Evolutionary conservation across 2,797 vertebrate species (phyloP), one percentile per base, ranked within the genome.

Genomic region (Anabas testudineus): DNA sequence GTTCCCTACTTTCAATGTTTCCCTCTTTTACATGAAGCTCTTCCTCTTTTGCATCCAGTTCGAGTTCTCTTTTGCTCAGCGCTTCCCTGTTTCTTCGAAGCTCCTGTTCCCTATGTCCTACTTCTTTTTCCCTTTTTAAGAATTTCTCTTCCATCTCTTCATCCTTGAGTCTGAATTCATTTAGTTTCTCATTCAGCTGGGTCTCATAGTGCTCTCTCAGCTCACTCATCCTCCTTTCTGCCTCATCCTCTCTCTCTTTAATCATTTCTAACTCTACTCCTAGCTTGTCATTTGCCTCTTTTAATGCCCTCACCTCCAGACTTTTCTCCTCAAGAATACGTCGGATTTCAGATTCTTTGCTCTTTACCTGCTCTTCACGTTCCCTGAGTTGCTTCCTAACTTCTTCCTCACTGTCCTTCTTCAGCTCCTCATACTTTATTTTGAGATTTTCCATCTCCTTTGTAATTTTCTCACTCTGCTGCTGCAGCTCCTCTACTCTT

Each of bases 401-500:
- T 28, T 70, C 76, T 32, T 82, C 68, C 16, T 87, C 81, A 0
- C 56, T 28, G 41, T 82, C 73, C 45, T 26, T 60, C 68, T 65
- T 76, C 45, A 77, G 55, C 51, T 87, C 72, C 48, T 90, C 79
- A 19, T 59, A 87, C 57, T 78, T 87, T 1, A 48, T 3, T 24
- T 16, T 57, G 5, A 92, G 66, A 7, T 69, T 68, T 0, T 88
- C 74, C 0, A 42, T 24, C 60, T 91, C 87, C 13, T 88, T 81
- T 15, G 47, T 74, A 52, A 90, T 74, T 62, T 72, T 76, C n/a
- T 88, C 71, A 0, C 82, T 89, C 49, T 77, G 45, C 30, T 87
- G 79, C 66, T 72, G 69, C 59, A 93, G 82, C 36, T 75, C 76
- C 9, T 78, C 65, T 0, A 70, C 68, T 10, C 2, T 74, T 48